Percentiles rank a stretch among this genome's conserved stretches.
These are phyloP conservation scores for Nothura maculosa DNA, from an alignment of 2,797 vertebrate species.

Conservation along the genomic window DNA sequence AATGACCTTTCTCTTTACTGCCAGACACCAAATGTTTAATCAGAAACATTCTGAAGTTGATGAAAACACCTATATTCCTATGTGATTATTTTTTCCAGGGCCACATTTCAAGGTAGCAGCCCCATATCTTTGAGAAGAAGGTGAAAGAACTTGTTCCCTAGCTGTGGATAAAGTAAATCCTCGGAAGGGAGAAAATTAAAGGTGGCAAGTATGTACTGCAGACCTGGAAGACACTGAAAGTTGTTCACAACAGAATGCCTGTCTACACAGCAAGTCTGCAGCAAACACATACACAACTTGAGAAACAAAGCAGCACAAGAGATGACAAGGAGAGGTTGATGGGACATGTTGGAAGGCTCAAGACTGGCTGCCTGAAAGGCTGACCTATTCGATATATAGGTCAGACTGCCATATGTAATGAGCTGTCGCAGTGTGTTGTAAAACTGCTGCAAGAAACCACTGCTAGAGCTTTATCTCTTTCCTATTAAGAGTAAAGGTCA, in stretches of 20 bases:
- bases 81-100: too few relatives aligned
- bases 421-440: constrained; percentile 3
- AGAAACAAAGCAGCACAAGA: neutral
- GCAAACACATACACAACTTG: neutral
- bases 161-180: neutral
- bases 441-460: constrained; percentile 55
- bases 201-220: neutral
- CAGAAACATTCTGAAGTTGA: neutral
- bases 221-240: neutral
- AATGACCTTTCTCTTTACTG: neutral
- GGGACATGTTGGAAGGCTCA: constrained; percentile 47
- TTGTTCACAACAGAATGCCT: neutral
- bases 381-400: constrained; percentile 65
- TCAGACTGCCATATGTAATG: constrained; percentile 67
- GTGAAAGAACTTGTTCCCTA: neutral
- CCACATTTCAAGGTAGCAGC: accelerated
- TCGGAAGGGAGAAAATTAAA: neutral
- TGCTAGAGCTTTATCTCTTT: constrained; percentile 61
- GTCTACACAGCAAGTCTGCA: neutral
- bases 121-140: neutral
- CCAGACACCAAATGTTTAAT: neutral
- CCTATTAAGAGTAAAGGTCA: constrained; percentile 67
- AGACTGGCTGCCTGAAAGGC: constrained; percentile 15
- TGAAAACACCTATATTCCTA: neutral
- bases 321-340: constrained; percentile 16